Conservation (phyloP, 1,140 invertebrate species). For the Olivierus martensii region DNA sequence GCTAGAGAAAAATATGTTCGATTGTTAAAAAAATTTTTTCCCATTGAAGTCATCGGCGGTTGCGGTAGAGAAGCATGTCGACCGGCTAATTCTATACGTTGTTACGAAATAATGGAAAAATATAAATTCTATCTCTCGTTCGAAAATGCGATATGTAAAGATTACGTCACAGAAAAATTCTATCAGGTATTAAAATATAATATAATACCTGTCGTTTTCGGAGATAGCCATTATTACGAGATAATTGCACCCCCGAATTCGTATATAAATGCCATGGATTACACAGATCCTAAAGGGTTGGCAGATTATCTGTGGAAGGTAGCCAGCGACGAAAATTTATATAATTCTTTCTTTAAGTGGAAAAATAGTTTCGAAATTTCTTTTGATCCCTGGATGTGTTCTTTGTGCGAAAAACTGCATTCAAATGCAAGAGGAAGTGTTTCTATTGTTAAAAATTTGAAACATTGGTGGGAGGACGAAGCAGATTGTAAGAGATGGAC, state of each 20-base stretch:
- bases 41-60: constrained; percentile 27
- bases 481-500: constrained; percentile 10
- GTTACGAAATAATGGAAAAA: constrained; percentile 17
- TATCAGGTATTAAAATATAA: constrained; percentile 21
- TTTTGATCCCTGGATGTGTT: constrained; percentile 22
- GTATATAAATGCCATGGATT: constrained; percentile 19
- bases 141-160: constrained; percentile 34
- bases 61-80: constrained; percentile 25
- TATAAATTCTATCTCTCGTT: constrained; percentile 34
- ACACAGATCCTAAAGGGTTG: constrained; percentile 9
- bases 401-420: constrained; percentile 29
- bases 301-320: constrained; percentile 10
- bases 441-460: constrained; percentile 22
- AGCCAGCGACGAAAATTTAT: not conserved
- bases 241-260: constrained; percentile 15
- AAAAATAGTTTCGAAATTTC: constrained; percentile 4
- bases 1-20: constrained; percentile 22
- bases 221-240: constrained; percentile 25
- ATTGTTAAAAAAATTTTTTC: constrained; percentile 21
- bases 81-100: constrained; percentile 11
- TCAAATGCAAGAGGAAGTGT: constrained; percentile 29
- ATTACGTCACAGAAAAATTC: constrained; percentile 37
- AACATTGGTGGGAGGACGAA: constrained; percentile 20
- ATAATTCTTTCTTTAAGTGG: constrained; percentile 13
- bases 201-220: constrained; percentile 31